Conservation (phyloP, 35 echinoderm and acorn worm genomes). For the Patiria miniata region DNA sequence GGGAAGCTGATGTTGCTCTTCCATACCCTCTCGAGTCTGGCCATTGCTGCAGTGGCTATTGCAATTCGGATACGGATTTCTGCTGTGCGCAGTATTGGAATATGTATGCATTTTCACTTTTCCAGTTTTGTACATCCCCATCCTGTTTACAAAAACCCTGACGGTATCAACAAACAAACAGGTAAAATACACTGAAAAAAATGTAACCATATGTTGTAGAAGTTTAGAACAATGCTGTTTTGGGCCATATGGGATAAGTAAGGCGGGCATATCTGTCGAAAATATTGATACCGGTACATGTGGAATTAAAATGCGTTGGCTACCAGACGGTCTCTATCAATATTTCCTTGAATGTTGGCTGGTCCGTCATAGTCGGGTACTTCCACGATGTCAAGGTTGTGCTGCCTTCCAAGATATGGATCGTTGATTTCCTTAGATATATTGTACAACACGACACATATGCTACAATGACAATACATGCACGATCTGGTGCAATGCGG, state of each 20-base stretch:
- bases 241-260: background rate
- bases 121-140: no score
- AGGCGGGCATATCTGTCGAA: background rate
- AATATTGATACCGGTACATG: background rate
- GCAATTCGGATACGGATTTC: no score
- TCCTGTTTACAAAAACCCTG: no score
- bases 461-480: constrained; percentile 44
- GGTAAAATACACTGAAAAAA: no score
- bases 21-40: no score
- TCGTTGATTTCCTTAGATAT: constrained; percentile 56
- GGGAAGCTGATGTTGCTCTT: no score
- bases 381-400: constrained; percentile 15
- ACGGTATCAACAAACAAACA: no score
- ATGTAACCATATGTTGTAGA: background rate
- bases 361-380: constrained; percentile 40
- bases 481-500: constrained; percentile 46
- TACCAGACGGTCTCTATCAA: constrained; percentile 33
- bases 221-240: background rate
- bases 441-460: constrained; percentile 66
- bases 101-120: no score
- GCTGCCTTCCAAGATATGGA: constrained; percentile 50
- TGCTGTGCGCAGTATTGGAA: no score
- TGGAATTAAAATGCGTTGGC: constrained; percentile 25
- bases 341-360: constrained; percentile 34
- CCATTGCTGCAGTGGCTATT: no score